Evolutionary conservation across 1,140 invertebrate species (phyloP).

Genomic region (Drosophila jambulina): DNA sequence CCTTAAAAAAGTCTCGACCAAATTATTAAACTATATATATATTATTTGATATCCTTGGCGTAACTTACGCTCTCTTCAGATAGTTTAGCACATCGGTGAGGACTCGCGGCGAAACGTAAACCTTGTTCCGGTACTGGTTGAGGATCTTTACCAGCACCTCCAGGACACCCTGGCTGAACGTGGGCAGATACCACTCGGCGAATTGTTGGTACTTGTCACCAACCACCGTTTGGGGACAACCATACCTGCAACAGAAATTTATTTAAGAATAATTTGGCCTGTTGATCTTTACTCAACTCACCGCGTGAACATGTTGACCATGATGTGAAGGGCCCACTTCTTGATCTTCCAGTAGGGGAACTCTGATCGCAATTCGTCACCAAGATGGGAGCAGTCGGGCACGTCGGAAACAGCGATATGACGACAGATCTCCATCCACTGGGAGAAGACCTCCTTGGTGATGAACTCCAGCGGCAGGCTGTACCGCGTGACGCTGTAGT

Average conservation of each 20-base stretch:
- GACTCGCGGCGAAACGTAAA: slow-evolving; percentile 96
- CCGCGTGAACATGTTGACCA: slow-evolving; percentile 97
- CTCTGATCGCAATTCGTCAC: slow-evolving; percentile 95
- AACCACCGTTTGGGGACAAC: slow-evolving; percentile 96
- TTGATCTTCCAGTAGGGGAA: slow-evolving; percentile 99
- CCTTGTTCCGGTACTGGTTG: slow-evolving; percentile 94
- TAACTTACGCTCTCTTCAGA: slow-evolving; percentile 83
- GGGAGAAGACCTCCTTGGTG: slow-evolving; percentile 94
- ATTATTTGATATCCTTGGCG: too few relatives aligned
- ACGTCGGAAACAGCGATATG: slow-evolving; percentile 93
- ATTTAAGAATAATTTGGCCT: background rate
- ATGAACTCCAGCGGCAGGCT: slow-evolving; percentile 95
- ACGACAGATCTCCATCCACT: slow-evolving; percentile 98
- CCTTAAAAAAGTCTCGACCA: background rate
- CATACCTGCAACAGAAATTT: slow-evolving; percentile 88
- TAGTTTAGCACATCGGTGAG: slow-evolving; percentile 93
- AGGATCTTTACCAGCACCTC: slow-evolving; percentile 94
- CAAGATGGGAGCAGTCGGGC: slow-evolving; percentile 91
- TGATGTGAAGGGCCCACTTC: slow-evolving; percentile 98
- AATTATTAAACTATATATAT: background rate
- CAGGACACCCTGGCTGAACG: slow-evolving; percentile 95
- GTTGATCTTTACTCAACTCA: slow-evolving; percentile 84
- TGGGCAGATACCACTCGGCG: slow-evolving; percentile 97
- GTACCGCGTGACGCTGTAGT: slow-evolving; percentile 96
- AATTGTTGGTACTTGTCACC: slow-evolving; percentile 96